These are phyloP conservation scores for Takifugu flavidus DNA, from an alignment of 2,113 vertebrate species.

Conservation along the genomic window DNA sequence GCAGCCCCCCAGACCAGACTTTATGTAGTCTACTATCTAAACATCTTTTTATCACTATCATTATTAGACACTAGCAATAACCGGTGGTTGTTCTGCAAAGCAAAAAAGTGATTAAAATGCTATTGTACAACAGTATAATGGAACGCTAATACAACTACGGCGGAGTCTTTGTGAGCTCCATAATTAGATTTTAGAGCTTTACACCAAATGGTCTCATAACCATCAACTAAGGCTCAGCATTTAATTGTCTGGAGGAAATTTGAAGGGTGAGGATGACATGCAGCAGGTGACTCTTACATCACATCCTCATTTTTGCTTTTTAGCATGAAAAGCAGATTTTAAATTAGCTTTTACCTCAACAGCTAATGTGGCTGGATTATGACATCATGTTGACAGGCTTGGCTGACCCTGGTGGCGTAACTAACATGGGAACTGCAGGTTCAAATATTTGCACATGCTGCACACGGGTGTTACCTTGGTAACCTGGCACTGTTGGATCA, in stretches of 20 bases:
- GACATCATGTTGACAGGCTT: not conserved
- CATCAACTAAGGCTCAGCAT: not conserved
- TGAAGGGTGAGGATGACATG: not conserved
- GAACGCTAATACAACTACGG: not conserved
- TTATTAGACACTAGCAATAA: not conserved
- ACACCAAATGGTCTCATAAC: not conserved
- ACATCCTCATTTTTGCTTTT: not conserved
- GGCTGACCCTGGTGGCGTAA: constrained; percentile 10
- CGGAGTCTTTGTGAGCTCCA: not conserved
- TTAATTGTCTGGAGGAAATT: not conserved
- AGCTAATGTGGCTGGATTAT: not conserved
- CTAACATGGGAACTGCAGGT: not conserved
- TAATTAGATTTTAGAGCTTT: not conserved
- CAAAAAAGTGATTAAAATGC: constrained; percentile 1
- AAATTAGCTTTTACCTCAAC: not conserved
- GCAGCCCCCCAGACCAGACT: not conserved
- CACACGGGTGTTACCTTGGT: constrained; percentile 19
- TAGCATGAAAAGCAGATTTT: not conserved
- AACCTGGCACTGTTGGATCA: constrained; percentile 18
- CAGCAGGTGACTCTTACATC: not conserved
- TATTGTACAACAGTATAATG: not conserved
- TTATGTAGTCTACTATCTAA: not conserved
- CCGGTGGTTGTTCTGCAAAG: not conserved
- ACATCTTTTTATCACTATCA: not conserved
- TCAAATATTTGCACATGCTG: constrained; percentile 28